Evolutionary conservation across 1,140 invertebrate genomes (phyloP), one percentile per base, ranked within the genome.

Genomic region (Bradysia coprophila): DNA sequence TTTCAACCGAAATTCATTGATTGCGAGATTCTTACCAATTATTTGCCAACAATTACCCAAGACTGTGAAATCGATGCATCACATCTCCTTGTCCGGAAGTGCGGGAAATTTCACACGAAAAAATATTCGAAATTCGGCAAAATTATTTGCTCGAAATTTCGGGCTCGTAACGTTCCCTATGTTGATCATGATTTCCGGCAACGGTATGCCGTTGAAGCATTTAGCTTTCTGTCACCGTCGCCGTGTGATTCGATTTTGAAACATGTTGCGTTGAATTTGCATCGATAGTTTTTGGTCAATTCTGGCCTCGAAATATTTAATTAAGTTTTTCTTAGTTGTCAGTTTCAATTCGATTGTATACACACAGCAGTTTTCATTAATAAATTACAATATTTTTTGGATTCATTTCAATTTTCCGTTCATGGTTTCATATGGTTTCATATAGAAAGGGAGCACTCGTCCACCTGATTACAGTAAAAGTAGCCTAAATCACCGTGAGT

Each of bases 181-280:
- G 21, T 44, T 9, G 6, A 33, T 5, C 38, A 44, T 37, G 4
- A 2, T 13, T 43, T 38, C 39, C 9, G 11, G 3, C 13, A 22
- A 13, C 40, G 40, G 4, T 45, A 33, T 34, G 41, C 39, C 21
- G 42, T 66, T 28, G 50, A 52, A 45, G 53, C 45, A 43, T 72
- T 77, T 57, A 63, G 69, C 41, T 78, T 78, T 59, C 59, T 65
- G 28, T 65, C 60, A 38, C 68, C 67, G 2, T 80, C 75, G 0
- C 73, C 74, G 19, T 73, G 76, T 56, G 67, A 64, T 50, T 50
- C 63, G 32, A 60, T 72, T 32, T 51, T 61, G 4, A n/a, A n/a
- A n/a, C n/a, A n/a, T n/a, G n/a, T n/a, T n/a, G n/a, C n/a, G n/a
- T n/a, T n/a, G n/a, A n/a, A n/a, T n/a, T n/a, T n/a, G n/a, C n/a